These are phyloP conservation scores for Aegypius monachus DNA, from an alignment of 2,113 vertebrate genomes.

Conservation along the genomic window DNA sequence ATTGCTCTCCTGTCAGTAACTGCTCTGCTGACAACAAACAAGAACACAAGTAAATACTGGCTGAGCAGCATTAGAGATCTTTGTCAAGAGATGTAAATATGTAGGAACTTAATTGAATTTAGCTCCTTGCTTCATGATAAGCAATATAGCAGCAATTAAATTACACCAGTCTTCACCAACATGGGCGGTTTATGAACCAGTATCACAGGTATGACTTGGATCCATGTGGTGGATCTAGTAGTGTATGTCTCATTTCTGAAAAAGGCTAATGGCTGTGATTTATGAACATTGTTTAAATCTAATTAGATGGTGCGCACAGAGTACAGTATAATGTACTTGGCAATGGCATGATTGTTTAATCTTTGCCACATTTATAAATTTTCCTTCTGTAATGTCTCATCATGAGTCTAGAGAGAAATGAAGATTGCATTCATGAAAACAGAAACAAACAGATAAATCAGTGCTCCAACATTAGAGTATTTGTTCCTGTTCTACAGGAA, in stretches of 20 bases:
- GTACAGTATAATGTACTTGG: neutral
- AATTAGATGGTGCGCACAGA: neutral
- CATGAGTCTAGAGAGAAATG: neutral
- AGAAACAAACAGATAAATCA: slow-evolving; percentile 41
- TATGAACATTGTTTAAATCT: neutral
- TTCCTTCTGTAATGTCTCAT: neutral
- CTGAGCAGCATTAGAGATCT: neutral
- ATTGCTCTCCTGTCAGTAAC: neutral
- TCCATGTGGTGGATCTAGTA: neutral
- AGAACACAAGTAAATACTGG: neutral
- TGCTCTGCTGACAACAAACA: neutral
- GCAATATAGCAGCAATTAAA: neutral
- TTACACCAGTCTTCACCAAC: neutral
- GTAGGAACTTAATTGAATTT: neutral
- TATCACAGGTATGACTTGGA: neutral
- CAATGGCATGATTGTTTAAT: neutral
- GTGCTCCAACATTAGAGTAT: neutral
- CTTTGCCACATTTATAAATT: neutral
- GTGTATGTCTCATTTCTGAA: neutral
- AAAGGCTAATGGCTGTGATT: neutral
- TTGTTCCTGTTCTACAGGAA: neutral
- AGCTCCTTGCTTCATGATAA: neutral
- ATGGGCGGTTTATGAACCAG: neutral
- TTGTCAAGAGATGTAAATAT: neutral
- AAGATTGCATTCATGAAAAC: neutral